phyloP scores from a whole-genome alignment of 2,888 invertebrate species.

The Chrysolina americana region DNA sequence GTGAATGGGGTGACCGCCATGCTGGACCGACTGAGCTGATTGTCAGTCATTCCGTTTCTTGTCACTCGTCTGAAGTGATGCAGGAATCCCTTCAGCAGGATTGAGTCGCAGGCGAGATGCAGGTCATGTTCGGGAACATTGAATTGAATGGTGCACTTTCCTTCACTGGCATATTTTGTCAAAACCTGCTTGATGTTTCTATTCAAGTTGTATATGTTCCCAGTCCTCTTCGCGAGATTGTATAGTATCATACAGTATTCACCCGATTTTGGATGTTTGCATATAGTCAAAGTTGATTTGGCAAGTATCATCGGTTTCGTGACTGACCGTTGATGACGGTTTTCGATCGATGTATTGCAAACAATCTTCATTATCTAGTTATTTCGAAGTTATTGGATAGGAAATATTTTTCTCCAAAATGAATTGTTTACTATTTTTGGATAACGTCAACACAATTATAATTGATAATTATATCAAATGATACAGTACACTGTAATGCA shows the following conservation, averaged over 20 bases:
- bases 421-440: no score
- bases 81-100: slow-evolving; percentile 80
- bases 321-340: slow-evolving; percentile 73
- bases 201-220: slow-evolving; percentile 78
- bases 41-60: slow-evolving; percentile 72
- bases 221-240: slow-evolving; percentile 79
- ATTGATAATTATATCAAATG: no score
- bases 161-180: slow-evolving; percentile 83
- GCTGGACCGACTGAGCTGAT: slow-evolving; percentile 69
- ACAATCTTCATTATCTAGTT: slow-evolving; percentile 82
- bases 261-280: slow-evolving; percentile 71
- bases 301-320: slow-evolving; percentile 72
- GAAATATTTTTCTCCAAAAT: no score
- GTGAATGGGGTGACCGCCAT: slow-evolving; percentile 69
- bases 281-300: slow-evolving; percentile 80
- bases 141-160: slow-evolving; percentile 87
- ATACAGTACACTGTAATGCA: no score
- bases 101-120: slow-evolving; percentile 79
- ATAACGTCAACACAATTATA: no score
- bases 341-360: slow-evolving; percentile 81
- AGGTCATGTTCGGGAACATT: slow-evolving; percentile 84
- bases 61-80: slow-evolving; percentile 77
- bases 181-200: slow-evolving; percentile 81
- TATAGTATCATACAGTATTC: slow-evolving; percentile 79
- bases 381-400: no score